Conservation (phyloP, 2,113 vertebrate species). For the Butastur rufipennis region DNA sequence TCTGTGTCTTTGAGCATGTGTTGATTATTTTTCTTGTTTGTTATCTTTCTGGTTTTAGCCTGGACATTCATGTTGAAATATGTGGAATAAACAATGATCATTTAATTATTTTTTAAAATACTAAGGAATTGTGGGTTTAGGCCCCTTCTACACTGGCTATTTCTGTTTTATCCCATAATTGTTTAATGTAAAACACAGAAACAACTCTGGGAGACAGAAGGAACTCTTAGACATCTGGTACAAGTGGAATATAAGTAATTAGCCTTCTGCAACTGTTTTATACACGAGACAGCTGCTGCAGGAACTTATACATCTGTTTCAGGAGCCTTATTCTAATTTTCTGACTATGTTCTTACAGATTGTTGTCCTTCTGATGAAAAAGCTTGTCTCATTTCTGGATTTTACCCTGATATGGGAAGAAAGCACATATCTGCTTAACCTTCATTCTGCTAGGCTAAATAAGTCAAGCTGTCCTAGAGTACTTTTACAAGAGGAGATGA, state of each 20-base stretch:
- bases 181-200: neutral
- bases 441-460: neutral
- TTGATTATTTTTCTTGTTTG: neutral
- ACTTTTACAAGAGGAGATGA: neutral
- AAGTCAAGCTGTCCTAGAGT: neutral
- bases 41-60: neutral
- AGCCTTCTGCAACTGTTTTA: neutral
- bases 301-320: neutral
- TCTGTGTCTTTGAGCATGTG: neutral
- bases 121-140: neutral
- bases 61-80: neutral
- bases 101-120: neutral
- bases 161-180: neutral
- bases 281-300: neutral
- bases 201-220: neutral
- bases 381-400: neutral
- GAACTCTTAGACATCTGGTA: neutral
- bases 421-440: neutral
- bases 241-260: neutral
- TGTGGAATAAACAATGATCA: neutral
- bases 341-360: neutral
- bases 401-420: neutral
- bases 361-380: neutral
- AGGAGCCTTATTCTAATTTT: neutral
- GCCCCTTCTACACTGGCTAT: neutral